Evolutionary conservation across 2,888 invertebrate genomes (phyloP).

Genomic region (Parnassius apollo): DNA sequence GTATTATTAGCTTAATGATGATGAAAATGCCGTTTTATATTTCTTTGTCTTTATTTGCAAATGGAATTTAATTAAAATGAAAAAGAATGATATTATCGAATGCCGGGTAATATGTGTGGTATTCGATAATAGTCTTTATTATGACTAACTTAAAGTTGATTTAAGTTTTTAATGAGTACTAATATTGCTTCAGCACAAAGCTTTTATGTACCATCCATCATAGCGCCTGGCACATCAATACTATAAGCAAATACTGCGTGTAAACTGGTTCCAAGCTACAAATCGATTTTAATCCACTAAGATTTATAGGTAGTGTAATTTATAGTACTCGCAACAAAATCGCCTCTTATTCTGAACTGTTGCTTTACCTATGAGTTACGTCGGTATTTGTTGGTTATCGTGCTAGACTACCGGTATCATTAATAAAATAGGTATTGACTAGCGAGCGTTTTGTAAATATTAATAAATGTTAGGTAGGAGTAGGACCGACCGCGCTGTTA

Average conservation of each 20-base stretch:
- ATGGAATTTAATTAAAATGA: neutral
- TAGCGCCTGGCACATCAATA: slow-evolving; percentile 60
- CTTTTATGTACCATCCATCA: slow-evolving; percentile 54
- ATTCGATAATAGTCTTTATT: slow-evolving; percentile 29
- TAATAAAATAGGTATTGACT: slow-evolving; percentile 10
- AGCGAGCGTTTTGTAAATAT: too few species aligned
- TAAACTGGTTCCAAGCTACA: slow-evolving; percentile 54
- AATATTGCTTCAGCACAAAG: slow-evolving; percentile 35
- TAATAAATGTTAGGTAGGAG: too few species aligned
- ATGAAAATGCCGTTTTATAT: slow-evolving; percentile 1
- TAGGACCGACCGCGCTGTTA: too few species aligned
- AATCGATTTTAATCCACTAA: slow-evolving; percentile 58
- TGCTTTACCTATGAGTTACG: slow-evolving; percentile 20
- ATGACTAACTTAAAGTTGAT: slow-evolving; percentile 18
- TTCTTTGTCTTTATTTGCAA: slow-evolving; percentile 8
- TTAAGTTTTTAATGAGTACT: slow-evolving; percentile 29
- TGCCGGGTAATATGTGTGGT: neutral
- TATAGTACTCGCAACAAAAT: slow-evolving; percentile 39
- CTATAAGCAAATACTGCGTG: slow-evolving; percentile 58
- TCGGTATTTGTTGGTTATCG: slow-evolving; percentile 18
- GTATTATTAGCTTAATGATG: slow-evolving; percentile 14
- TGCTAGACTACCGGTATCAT: slow-evolving; percentile 20
- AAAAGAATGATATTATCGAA: slow-evolving; percentile 6
- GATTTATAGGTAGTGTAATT: slow-evolving; percentile 57
- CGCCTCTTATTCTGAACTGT: slow-evolving; percentile 27